A percentile compares a stretch with the other conserved stretches of the same genome.
phyloP scores from a whole-genome alignment of 2,888 invertebrate genomes.

The Dromius quadrimaculatus region DNA sequence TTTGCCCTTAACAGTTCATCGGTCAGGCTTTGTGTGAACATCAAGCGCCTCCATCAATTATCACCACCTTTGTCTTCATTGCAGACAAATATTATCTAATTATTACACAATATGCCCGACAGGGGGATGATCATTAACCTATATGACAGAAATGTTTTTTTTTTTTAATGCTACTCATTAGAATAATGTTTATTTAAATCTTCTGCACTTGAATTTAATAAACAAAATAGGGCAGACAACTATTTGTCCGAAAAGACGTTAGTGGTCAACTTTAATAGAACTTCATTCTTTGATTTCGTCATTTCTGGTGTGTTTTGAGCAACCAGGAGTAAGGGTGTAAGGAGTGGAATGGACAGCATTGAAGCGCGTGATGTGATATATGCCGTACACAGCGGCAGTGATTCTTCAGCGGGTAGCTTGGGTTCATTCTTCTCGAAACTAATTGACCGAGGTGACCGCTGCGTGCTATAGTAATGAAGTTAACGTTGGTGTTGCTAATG shows the following conservation, averaged over 20 bases:
- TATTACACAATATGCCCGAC: not conserved
- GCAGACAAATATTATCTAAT: slow-evolving; percentile 14
- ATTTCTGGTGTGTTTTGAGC: too few relatives aligned
- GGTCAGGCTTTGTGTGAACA: slow-evolving; percentile 17
- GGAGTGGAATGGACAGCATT: too few relatives aligned
- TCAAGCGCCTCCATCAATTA: slow-evolving; percentile 25
- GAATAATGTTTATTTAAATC: too few relatives aligned
- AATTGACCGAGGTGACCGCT: slow-evolving; percentile 69
- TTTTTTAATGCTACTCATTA: too few relatives aligned
- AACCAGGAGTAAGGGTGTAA: too few relatives aligned
- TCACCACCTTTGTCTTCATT: slow-evolving; percentile 33
- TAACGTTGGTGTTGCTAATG: slow-evolving; percentile 59
- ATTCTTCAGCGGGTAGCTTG: too few relatives aligned
- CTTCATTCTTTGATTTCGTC: too few relatives aligned
- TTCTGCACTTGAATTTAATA: not conserved
- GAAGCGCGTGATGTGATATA: not conserved
- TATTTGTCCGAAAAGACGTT: not conserved
- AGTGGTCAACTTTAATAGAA: not conserved
- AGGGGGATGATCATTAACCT: too few relatives aligned
- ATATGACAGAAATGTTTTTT: too few relatives aligned
- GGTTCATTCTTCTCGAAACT: slow-evolving; percentile 69
- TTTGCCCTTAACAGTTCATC: slow-evolving; percentile 11
- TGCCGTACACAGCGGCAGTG: not conserved
- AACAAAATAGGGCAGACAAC: not conserved
- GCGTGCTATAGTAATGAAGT: slow-evolving; percentile 59